phyloP scores from a whole-genome alignment of 2,797 vertebrate genomes.

The Sciaenops ocellatus region DNA sequence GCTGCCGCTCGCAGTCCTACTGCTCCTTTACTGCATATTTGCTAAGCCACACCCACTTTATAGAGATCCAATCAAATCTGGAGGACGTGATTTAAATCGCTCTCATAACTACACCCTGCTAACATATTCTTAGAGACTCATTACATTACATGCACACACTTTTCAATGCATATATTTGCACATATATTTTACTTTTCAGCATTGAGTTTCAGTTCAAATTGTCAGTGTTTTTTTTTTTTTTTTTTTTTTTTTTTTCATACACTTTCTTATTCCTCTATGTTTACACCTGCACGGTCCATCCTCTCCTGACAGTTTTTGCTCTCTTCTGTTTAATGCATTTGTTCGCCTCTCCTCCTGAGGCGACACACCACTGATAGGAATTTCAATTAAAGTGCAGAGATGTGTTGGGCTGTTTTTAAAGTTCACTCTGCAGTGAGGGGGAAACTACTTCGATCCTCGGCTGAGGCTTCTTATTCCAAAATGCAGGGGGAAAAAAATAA shows the following conservation, averaged over 20 bases:
- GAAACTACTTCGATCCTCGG: not conserved
- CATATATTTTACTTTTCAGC: not conserved
- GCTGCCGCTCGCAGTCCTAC: too few species aligned
- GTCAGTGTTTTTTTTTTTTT: slow-evolving; percentile 24
- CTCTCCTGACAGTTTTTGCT: not conserved
- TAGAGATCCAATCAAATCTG: not conserved
- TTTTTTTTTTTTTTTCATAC: slow-evolving; percentile 14
- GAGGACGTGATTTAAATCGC: not conserved
- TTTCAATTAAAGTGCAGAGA: slow-evolving; percentile 59
- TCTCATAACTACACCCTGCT: not conserved
- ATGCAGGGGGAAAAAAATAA: not conserved
- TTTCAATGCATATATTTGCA: slow-evolving; percentile 8
- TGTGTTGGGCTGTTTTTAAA: slow-evolving; percentile 31
- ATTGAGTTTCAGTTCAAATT: slow-evolving; percentile 2
- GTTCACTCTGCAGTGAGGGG: slow-evolving; percentile 27
- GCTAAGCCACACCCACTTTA: not conserved
- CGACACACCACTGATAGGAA: slow-evolving; percentile 30
- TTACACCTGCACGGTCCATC: not conserved
- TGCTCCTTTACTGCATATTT: not conserved
- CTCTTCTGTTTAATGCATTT: slow-evolving; percentile 23
- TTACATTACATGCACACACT: not conserved
- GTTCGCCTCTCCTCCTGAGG: slow-evolving; percentile 13
- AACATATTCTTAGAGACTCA: not conserved
- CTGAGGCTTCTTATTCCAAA: not conserved
- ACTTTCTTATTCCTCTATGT: slow-evolving; percentile 23